Base-by-base conservation (phyloP, 1,140 invertebrate genomes). In the Atta texana region DNA sequence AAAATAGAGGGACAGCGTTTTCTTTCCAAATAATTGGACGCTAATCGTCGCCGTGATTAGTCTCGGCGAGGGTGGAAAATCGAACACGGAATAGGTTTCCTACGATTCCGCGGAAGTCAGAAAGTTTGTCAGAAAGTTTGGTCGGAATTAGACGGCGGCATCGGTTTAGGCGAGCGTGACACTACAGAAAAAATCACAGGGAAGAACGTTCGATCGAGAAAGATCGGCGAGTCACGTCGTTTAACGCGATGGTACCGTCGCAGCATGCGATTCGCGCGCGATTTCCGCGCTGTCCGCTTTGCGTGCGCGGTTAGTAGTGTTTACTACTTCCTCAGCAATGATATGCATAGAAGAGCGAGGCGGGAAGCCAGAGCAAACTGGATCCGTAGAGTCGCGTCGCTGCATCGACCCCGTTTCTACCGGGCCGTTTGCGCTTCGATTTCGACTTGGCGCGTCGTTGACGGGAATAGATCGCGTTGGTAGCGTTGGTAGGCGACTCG, bases 401-500 rank as follows among this genome's bases (percentile, higher is more conserved):
- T 87, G 90, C 88, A 55, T 91, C 92, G 87, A 92, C 91, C 76
- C 91, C 92, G 91, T 93, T 94, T 81, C 91, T 93, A 16, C 90
- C 91, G 44, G 93, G 92, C 88, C 91, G 91, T 91, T 94, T 95
- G 75, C 92, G 91, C 74, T 94, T 94, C 21, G 92, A 84, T 86
- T 95, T 94, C 66, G 94, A 92, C 92, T 94, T 94, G 86, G 91
- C 91, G 49, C 93, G 93, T 72, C 94, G 92, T 78, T 94, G 95
- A 2, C 92, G 92, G 61, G 94, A 93, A 92, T 95, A 96, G 59
- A 96, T 94, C 5, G 96, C 96, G 76, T 96, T 96, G 0, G 95
- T 95, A 34, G 95, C 94, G 93, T 97, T 97, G 4, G 96, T 96
- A 12, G 96, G 96, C 66, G 96, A 96, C 68, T 96, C 95, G 69